Percentiles rank a stretch among this genome's conserved stretches.
Evolutionary conservation across 1,140 invertebrate genomes (phyloP).

Genomic region (Harpegnathos saltator): DNA sequence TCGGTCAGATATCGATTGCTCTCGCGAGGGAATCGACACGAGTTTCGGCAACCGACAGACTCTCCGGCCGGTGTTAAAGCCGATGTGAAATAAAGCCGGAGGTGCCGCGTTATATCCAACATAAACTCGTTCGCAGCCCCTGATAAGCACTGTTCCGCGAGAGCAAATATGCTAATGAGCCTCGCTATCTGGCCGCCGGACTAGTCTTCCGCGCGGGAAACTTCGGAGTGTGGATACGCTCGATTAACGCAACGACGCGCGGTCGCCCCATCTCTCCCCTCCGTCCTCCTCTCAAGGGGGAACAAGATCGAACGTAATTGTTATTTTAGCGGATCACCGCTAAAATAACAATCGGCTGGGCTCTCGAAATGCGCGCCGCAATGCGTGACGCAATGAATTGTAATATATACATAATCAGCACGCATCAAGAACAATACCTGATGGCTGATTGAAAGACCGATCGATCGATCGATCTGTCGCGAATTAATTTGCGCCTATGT

Average conservation of each 20-base stretch:
- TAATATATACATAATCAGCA: not conserved
- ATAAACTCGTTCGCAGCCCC: not conserved
- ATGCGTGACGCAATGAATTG: not conserved
- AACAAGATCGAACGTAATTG: slow-evolving; percentile 7
- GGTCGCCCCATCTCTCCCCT: too few relatives aligned
- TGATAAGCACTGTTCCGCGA: not conserved
- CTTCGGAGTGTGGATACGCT: not conserved
- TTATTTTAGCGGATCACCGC: slow-evolving; percentile 4
- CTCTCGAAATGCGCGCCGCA: too few relatives aligned
- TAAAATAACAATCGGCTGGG: too few relatives aligned
- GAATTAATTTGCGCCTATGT: slow-evolving; percentile 15
- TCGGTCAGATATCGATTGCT: too few relatives aligned
- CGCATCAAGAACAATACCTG: not conserved
- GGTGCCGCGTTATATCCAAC: not conserved
- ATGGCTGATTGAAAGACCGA: not conserved
- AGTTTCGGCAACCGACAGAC: too few relatives aligned
- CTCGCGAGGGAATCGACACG: too few relatives aligned
- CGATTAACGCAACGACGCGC: slow-evolving; percentile 1
- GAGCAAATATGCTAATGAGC: slow-evolving; percentile 21
- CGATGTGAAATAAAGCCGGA: not conserved
- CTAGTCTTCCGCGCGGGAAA: not conserved
- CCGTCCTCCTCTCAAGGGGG: too few relatives aligned
- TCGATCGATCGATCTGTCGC: slow-evolving; percentile 4
- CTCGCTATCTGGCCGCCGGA: not conserved
- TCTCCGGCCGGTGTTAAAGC: too few relatives aligned